phyloP scores from a whole-genome alignment of 1,140 invertebrate species.

The Agrypnia vestita region DNA sequence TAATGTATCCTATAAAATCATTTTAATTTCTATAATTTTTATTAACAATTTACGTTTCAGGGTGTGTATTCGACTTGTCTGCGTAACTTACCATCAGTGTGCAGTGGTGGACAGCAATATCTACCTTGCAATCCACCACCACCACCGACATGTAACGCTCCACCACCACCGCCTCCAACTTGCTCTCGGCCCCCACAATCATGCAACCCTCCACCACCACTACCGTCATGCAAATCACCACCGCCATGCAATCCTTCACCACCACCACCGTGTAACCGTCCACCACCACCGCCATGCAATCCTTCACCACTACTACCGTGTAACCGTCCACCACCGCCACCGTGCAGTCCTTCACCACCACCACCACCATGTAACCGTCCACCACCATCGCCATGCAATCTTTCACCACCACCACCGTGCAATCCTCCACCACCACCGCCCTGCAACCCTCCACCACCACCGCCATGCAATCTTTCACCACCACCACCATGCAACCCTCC shows the following conservation, averaged over 20 bases:
- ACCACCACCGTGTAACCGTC: background rate
- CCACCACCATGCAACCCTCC: constrained; percentile 57
- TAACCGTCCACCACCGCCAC: background rate
- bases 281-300: background rate
- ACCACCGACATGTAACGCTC: background rate
- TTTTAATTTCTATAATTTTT: too few relatives aligned
- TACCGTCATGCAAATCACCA: too few relatives aligned
- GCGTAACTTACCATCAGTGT: too few relatives aligned
- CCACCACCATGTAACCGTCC: constrained; percentile 61
- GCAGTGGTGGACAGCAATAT: too few relatives aligned
- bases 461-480: constrained; percentile 48
- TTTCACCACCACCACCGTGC: constrained; percentile 63
- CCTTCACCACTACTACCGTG: background rate
- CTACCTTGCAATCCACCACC: too few relatives aligned
- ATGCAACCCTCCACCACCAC: background rate
- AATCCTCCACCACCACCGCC: constrained; percentile 64
- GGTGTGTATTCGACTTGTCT: too few relatives aligned
- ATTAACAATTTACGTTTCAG: too few relatives aligned
- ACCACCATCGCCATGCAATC: constrained; percentile 61
- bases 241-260: background rate
- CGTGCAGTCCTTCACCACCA: constrained; percentile 52
- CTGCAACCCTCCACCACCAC: constrained; percentile 48
- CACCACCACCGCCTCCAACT: background rate
- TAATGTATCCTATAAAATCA: too few relatives aligned
- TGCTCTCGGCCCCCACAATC: too few relatives aligned